phyloP scores from a whole-genome alignment of 1,140 invertebrate genomes.

The Drosophila setifemur region DNA sequence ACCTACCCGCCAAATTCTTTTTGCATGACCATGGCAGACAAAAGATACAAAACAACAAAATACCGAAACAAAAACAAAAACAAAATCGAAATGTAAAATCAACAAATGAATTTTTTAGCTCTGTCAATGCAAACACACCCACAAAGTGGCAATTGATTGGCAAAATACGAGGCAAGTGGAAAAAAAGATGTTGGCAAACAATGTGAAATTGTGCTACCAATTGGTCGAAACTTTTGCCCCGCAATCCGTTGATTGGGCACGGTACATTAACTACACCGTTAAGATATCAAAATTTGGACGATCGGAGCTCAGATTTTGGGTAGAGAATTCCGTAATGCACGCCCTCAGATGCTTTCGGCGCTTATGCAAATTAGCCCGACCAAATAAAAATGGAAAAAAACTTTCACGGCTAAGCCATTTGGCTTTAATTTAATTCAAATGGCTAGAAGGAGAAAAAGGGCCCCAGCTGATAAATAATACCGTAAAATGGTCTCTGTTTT shows the following conservation, averaged over 20 bases:
- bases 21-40: conserved; percentile 52
- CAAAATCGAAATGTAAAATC: conserved; percentile 69
- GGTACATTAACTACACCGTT: conserved; percentile 63
- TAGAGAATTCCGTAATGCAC: conserved; percentile 48
- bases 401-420: conserved; percentile 70
- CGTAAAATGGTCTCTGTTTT: conserved; percentile 55
- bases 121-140: conserved; percentile 50
- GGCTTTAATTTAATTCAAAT: conserved; percentile 75
- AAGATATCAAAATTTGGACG: conserved; percentile 21
- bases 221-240: conserved; percentile 40
- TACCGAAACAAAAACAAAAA: conserved; percentile 8
- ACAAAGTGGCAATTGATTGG: conserved; percentile 75
- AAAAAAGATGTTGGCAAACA: conserved; percentile 67
- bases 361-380: conserved; percentile 66
- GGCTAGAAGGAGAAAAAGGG: conserved; percentile 59
- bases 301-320: conserved; percentile 19
- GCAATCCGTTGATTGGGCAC: conserved; percentile 26
- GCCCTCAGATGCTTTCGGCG: conserved; percentile 58
- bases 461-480: conserved; percentile 67
- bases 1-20: conserved; percentile 65
- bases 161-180: conserved; percentile 46
- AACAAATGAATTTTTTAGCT: conserved; percentile 44
- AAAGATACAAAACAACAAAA: conserved; percentile 10
- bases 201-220: conserved; percentile 76
- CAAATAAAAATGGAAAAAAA: conserved; percentile 57